Percentiles rank a stretch among this genome's conserved stretches.
These are phyloP conservation scores for Heteromurus nitidus DNA, from an alignment of 2,888 invertebrate species.

Conservation along the genomic window DNA sequence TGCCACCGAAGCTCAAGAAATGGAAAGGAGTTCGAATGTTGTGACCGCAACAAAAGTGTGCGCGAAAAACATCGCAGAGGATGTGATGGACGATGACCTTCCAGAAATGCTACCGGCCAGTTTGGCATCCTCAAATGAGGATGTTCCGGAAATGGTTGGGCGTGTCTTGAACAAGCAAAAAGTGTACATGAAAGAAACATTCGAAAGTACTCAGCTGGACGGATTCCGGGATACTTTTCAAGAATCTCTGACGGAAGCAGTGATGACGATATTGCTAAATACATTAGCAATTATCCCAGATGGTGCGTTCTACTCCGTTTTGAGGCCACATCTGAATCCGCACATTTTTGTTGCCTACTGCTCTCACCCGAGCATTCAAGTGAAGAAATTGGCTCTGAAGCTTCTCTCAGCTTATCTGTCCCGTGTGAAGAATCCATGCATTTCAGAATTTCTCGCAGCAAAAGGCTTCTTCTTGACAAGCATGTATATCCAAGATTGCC, in stretches of 20 bases:
- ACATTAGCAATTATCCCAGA: constrained; percentile 73
- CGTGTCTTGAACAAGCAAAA: constrained; percentile 47
- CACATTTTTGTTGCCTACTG: constrained; percentile 71
- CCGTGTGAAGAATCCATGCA: constrained; percentile 67
- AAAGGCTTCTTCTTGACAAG: constrained; percentile 71
- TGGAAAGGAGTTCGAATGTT: background rate
- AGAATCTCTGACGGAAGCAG: constrained; percentile 71
- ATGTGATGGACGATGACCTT: constrained; percentile 31
- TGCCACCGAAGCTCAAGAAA: constrained; percentile 51
- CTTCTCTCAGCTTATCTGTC: constrained; percentile 70
- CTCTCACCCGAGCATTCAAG: constrained; percentile 67
- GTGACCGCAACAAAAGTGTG: background rate
- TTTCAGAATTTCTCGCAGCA: constrained; percentile 67
- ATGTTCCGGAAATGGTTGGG: constrained; percentile 71
- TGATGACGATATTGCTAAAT: constrained; percentile 72
- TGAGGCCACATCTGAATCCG: constrained; percentile 68
- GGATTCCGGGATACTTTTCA: constrained; percentile 70
- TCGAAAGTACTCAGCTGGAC: constrained; percentile 63
- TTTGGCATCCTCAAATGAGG: constrained; percentile 62
- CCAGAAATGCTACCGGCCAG: constrained; percentile 32
- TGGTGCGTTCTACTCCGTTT: constrained; percentile 68
- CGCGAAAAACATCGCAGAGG: constrained; percentile 21
- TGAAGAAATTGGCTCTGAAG: constrained; percentile 71
- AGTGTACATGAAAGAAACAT: constrained; percentile 59
- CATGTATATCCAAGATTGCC: constrained; percentile 67